Percentiles rank a stretch among this genome's conserved stretches.
These are phyloP conservation scores for Calephelis nemesis DNA, from an alignment of 1,140 invertebrate species.

Conservation along the genomic window DNA sequence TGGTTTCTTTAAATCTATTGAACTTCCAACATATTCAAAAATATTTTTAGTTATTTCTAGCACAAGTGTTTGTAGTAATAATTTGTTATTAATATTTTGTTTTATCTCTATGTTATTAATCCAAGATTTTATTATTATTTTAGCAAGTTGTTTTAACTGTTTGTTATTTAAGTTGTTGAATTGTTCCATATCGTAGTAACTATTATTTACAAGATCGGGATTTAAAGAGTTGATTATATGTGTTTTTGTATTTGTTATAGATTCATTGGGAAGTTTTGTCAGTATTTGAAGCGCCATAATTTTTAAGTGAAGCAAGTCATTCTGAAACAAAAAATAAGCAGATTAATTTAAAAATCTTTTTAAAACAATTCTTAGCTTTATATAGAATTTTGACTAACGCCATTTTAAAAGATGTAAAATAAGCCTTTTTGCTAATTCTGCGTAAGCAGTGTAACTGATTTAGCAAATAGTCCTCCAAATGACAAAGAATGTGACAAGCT, in stretches of 20 bases:
- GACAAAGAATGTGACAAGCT: no score
- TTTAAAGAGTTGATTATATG: constrained; percentile 52
- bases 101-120: constrained; percentile 39
- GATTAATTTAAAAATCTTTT: neutral
- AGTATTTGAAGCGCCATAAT: constrained; percentile 45
- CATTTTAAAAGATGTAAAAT: no score
- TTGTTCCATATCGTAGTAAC: constrained; percentile 44
- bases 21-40: constrained; percentile 50
- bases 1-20: constrained; percentile 44
- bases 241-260: constrained; percentile 40
- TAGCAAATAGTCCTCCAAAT: no score
- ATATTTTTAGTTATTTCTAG: constrained; percentile 52
- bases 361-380: neutral
- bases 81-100: constrained; percentile 44
- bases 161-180: constrained; percentile 49
- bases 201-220: constrained; percentile 34
- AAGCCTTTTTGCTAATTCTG: no score
- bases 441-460: no score
- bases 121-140: constrained; percentile 48
- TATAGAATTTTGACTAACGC: constrained; percentile 5
- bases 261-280: constrained; percentile 31
- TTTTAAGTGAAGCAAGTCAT: constrained; percentile 55
- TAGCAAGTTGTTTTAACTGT: constrained; percentile 54
- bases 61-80: constrained; percentile 45
- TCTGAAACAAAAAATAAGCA: constrained; percentile 45